phyloP scores from a whole-genome alignment of 2,888 invertebrate species.

The Himalopsyche japonica region DNA sequence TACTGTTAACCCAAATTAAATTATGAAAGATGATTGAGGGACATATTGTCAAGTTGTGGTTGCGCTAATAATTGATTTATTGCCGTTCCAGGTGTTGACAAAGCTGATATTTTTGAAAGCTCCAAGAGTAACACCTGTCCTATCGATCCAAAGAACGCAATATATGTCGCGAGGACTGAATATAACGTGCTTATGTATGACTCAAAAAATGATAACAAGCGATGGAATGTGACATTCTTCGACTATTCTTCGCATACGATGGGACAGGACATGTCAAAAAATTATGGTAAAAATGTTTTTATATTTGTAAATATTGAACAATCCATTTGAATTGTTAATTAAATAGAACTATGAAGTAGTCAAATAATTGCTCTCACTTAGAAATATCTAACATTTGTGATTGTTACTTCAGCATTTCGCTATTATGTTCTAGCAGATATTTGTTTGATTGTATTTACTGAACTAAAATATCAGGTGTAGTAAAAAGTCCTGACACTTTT shows the following conservation, averaged over 20 bases:
- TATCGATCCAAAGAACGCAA: slow-evolving; percentile 67
- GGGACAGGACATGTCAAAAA: slow-evolving; percentile 74
- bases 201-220: slow-evolving; percentile 65
- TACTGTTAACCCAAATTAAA: too few species aligned
- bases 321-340: too few species aligned
- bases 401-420: too few species aligned
- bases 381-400: too few species aligned
- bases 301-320: too few species aligned
- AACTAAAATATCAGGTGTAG: too few species aligned
- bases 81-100: slow-evolving; percentile 51
- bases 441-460: too few species aligned
- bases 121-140: slow-evolving; percentile 69
- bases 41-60: not conserved
- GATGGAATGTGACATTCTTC: slow-evolving; percentile 97
- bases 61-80: not conserved
- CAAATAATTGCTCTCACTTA: too few species aligned
- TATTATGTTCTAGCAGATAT: too few species aligned
- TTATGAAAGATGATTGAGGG: too few species aligned
- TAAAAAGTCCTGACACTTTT: too few species aligned
- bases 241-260: slow-evolving; percentile 89
- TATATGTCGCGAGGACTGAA: slow-evolving; percentile 85
- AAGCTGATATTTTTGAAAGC: slow-evolving; percentile 53
- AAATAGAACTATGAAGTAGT: too few species aligned
- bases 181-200: slow-evolving; percentile 96
- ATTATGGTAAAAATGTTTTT: slow-evolving; percentile 68